Percentiles rank a stretch among this genome's conserved stretches.
Conservation (phyloP, 2,113 vertebrate species). For the Genyomyrus donnyi region DNA sequence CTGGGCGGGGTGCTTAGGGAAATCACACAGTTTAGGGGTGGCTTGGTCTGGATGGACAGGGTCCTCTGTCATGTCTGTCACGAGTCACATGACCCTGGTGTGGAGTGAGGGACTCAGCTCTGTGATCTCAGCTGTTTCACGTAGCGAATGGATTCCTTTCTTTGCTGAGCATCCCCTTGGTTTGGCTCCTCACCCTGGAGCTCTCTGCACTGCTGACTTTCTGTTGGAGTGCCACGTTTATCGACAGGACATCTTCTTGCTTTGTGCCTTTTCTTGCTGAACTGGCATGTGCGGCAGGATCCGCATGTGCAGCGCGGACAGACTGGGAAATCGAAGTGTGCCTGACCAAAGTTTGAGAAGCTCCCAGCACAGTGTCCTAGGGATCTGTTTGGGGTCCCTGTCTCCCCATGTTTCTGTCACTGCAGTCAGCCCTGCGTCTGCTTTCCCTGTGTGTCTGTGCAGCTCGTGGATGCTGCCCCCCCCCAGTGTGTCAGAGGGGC, state of each 20-base stretch:
- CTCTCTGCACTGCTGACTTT: not conserved
- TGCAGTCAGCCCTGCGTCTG: not conserved
- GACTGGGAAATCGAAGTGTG: not conserved
- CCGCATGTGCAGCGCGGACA: not conserved
- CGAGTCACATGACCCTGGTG: not conserved
- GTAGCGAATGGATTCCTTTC: not conserved
- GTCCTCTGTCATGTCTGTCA: not conserved
- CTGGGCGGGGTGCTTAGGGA: not conserved
- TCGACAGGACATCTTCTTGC: not conserved
- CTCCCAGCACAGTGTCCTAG: not conserved
- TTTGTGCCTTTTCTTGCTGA: not conserved
- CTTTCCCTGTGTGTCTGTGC: not conserved
- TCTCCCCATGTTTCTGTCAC: not conserved
- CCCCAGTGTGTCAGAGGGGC: not conserved
- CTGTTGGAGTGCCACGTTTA: not conserved
- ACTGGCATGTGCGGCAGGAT: not conserved
- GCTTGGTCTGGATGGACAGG: not conserved
- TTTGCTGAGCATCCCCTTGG: not conserved
- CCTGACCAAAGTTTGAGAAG: not conserved
- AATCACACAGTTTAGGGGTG: not conserved
- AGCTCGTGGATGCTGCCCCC: not conserved
- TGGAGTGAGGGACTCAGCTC: not conserved
- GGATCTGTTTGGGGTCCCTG: not conserved
- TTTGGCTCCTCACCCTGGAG: not conserved
- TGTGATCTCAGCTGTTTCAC: not conserved